phyloP scores from a whole-genome alignment of 2,113 vertebrate species.

The Pygoscelis adeliae region DNA sequence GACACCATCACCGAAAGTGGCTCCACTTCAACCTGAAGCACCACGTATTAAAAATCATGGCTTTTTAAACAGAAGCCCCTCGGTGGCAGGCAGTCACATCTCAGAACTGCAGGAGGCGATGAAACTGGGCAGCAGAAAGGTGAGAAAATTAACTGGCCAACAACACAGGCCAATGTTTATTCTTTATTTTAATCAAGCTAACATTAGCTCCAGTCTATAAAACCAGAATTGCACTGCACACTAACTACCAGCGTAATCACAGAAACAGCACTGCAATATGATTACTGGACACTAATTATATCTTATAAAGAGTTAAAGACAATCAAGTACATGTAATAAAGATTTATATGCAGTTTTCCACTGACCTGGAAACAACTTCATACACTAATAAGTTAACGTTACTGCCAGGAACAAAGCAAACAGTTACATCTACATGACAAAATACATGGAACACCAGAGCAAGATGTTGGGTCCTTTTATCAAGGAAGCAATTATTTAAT shows the following conservation, averaged over 20 bases:
- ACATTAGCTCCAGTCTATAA: constrained; percentile 35
- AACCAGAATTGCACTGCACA: constrained; percentile 19
- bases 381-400: background rate
- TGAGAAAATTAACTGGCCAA: background rate
- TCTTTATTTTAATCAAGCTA: constrained; percentile 36
- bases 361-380: constrained; percentile 28
- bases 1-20: background rate
- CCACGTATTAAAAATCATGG: background rate
- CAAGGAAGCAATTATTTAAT: constrained; percentile 26
- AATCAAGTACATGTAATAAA: constrained; percentile 27
- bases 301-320: constrained; percentile 43
- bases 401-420: constrained; percentile 41
- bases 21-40: background rate
- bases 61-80: background rate
- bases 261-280: background rate
- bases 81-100: background rate
- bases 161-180: background rate
- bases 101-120: background rate
- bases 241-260: background rate
- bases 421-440: background rate
- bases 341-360: constrained; percentile 29
- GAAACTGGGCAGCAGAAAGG: background rate
- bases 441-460: background rate
- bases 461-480: constrained; percentile 35
- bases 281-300: constrained; percentile 23